Conservation (phyloP, 2,888 invertebrate genomes). For the Agriotes lineatus region DNA sequence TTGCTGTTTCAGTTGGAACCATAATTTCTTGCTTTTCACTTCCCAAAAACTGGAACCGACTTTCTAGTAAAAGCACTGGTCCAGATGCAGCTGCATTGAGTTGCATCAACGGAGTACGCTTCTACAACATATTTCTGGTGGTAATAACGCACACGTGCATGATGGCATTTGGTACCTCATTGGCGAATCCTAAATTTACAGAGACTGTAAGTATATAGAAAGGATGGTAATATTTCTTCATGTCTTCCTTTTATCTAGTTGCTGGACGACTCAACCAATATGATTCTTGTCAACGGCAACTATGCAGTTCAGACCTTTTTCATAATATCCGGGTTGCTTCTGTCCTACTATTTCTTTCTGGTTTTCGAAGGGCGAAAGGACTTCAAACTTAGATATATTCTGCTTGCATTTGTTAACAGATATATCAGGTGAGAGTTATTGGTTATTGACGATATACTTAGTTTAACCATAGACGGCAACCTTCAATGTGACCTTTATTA, state of each 20-base stretch:
- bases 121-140: slow-evolving; percentile 37
- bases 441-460: too few relatives aligned
- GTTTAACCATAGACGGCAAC: too few relatives aligned
- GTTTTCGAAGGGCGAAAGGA: slow-evolving; percentile 47
- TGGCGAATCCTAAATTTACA: slow-evolving; percentile 28
- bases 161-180: slow-evolving; percentile 17
- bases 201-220: slow-evolving; percentile 28
- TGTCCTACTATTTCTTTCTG: slow-evolving; percentile 53
- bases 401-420: slow-evolving; percentile 54
- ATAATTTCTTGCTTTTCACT: slow-evolving; percentile 36
- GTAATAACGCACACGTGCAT: slow-evolving; percentile 36
- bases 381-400: slow-evolving; percentile 48
- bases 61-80: slow-evolving; percentile 24
- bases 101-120: slow-evolving; percentile 39
- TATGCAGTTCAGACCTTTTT: slow-evolving; percentile 63
- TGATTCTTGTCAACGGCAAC: slow-evolving; percentile 61
- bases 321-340: slow-evolving; percentile 58
- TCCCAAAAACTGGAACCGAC: slow-evolving; percentile 37
- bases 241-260: too few relatives aligned
- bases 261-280: slow-evolving; percentile 33
- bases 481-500: too few relatives aligned
- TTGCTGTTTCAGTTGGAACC: slow-evolving; percentile 21
- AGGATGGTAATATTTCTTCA: neutral
- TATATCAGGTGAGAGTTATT: slow-evolving; percentile 54
- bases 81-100: slow-evolving; percentile 20